A percentile compares a stretch with the other conserved stretches of the same genome.
Conservation (phyloP, 2,797 vertebrate species). For the Myotis planiceps region DNA sequence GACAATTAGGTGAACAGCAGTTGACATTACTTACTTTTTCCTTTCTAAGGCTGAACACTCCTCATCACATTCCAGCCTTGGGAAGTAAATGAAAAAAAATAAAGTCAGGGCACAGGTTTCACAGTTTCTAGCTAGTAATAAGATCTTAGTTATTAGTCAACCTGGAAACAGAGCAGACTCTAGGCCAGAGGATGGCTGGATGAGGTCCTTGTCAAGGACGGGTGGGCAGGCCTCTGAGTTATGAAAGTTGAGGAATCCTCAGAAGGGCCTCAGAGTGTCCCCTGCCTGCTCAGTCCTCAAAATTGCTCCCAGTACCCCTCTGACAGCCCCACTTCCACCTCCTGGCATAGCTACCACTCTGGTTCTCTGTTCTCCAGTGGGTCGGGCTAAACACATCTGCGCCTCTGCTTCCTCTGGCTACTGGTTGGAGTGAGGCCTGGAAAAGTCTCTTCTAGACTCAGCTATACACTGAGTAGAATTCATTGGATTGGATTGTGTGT, state of each 20-base stretch:
- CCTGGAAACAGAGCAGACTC: not conserved
- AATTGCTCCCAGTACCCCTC: not conserved
- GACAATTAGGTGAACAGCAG: not conserved
- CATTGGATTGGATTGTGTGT: not conserved
- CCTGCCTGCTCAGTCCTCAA: not conserved
- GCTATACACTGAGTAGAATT: not conserved
- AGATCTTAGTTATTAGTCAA: not conserved
- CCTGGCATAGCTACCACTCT: not conserved
- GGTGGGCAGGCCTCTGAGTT: not conserved
- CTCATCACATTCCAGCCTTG: conserved; percentile 95
- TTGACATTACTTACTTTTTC: conserved; percentile 89
- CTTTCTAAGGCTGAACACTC: conserved; percentile 96
- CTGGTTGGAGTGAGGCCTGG: not conserved
- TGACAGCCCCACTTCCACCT: not conserved
- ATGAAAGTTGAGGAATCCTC: not conserved
- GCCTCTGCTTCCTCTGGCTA: not conserved
- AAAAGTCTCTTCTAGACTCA: conserved; percentile 19
- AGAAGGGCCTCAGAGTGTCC: not conserved
- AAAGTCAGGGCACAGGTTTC: conserved; percentile 42
- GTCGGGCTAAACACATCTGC: not conserved
- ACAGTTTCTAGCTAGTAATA: not conserved
- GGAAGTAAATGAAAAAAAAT: conserved; percentile 75
- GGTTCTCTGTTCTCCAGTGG: conserved; percentile 14
- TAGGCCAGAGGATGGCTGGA: not conserved
- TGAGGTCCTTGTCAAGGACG: not conserved